Base-by-base conservation (phyloP, 2,888 invertebrate species). In the Leptinotarsa juncta region DNA sequence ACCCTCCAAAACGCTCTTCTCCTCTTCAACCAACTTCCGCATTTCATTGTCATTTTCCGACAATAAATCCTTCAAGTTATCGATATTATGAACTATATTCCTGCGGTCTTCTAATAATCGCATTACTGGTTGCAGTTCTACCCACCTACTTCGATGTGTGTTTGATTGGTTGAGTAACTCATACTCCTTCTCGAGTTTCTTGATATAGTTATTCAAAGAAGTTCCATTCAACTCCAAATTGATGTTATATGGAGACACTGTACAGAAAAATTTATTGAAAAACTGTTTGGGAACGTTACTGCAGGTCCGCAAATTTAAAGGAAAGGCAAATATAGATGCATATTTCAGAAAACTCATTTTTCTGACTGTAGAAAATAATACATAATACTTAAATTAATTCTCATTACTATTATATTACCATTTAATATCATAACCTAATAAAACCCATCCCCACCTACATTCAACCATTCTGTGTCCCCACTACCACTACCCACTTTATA, bases 11-110 rank as follows among this genome's bases (percentile, higher is more conserved):
- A 88, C 84, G 60, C 87, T 82, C 72, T 91, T 91, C 85, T 96
- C 96, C 83, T 94, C 93, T 81, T 91, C 90, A 10, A 93, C 92
- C 80, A 95, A 89, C 74, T 91, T 87, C 72, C 90, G 90, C 87
- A 95, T 91, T 80, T 94, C 94, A 71, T 90, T 89, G 71, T 94
- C 91, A 57, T 88, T 87, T 77, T 92, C 91, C 42, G 90, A 89
- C 78, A 91, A 90, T 4, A 95, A 88, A 66, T 94, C 93, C 77
- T 91, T 89, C 15, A 94, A 87, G 50, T 90, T 91, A 20, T 90
- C 88, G 12, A 94, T 90, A 83, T 92, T 93, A 23, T 92, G 90
- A 57, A 90, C 87, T 32, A 94, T 83, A 5, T 87, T 84, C 60
- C 90, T 88, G 79, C 93, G 89, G 81, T 92, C 88, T 67, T 92